phyloP scores from a whole-genome alignment of 2,113 vertebrate species.

The Psittacara wagleri region DNA sequence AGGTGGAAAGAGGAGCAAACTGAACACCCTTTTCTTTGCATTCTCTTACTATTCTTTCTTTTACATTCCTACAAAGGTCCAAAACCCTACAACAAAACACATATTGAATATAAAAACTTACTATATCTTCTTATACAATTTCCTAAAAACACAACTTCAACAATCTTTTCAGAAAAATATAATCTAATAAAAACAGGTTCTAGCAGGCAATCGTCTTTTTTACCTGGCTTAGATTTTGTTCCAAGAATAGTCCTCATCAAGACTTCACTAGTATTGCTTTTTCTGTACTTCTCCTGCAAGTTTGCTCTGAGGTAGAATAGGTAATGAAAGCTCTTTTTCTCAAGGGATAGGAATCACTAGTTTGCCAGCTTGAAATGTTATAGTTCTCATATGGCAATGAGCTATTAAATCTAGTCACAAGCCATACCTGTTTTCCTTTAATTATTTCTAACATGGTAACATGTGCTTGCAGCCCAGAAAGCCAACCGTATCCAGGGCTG shows the following conservation, averaged over 20 bases:
- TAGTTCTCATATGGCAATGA: not conserved
- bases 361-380: not conserved
- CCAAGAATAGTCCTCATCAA: not conserved
- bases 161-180: not conserved
- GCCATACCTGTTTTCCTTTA: not conserved
- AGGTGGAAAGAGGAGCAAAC: slow-evolving; percentile 90
- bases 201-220: not conserved
- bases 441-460: not conserved
- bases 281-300: not conserved
- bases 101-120: not conserved
- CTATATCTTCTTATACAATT: not conserved
- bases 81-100: slow-evolving; percentile 82
- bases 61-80: slow-evolving; percentile 96
- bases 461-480: not conserved
- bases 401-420: not conserved
- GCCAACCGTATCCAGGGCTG: not conserved
- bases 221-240: not conserved
- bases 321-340: not conserved
- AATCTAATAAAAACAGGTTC: not conserved
- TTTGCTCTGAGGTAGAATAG: not conserved
- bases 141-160: not conserved
- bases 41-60: slow-evolving; percentile 90
- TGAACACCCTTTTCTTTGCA: slow-evolving; percentile 97
- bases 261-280: not conserved
- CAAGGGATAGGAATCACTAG: not conserved